These are phyloP conservation scores for Sitta carolinensis DNA, from an alignment of 2,797 vertebrate species.

Conservation along the genomic window DNA sequence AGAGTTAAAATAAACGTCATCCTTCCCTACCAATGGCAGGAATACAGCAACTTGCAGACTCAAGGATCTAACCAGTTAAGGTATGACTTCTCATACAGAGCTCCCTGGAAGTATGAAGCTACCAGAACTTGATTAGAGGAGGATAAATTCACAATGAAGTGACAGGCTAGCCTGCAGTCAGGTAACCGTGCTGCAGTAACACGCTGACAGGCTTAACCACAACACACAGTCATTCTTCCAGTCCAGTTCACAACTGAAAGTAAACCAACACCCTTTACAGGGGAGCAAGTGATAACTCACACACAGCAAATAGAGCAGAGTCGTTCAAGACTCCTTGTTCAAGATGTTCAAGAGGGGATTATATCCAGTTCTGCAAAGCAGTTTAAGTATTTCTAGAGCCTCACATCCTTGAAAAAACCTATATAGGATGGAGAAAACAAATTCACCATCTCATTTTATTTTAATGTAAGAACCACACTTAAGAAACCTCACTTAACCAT, in stretches of 20 bases:
- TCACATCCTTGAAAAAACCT: neutral
- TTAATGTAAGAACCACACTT: neutral
- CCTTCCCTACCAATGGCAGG: neutral
- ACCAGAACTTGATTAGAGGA: neutral
- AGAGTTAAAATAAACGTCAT: neutral
- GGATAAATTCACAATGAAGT: neutral
- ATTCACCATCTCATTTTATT: neutral
- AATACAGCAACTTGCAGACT: neutral
- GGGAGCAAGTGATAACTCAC: slow-evolving; percentile 13
- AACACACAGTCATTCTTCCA: slow-evolving; percentile 44
- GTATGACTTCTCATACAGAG: neutral
- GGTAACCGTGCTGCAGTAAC: neutral
- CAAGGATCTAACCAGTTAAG: slow-evolving; percentile 32
- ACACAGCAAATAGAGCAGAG: neutral
- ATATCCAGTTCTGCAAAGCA: neutral
- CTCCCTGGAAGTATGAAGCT: neutral
- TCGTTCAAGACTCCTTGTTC: neutral
- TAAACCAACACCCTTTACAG: slow-evolving; percentile 27
- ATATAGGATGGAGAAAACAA: neutral
- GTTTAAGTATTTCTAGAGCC: neutral
- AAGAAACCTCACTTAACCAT: neutral
- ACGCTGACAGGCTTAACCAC: neutral
- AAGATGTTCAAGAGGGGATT: neutral
- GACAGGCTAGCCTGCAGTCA: slow-evolving; percentile 12
- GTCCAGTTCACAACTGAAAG: slow-evolving; percentile 57